Base-by-base conservation (phyloP, 2,797 vertebrate species). In the Crenuchus spilurus region DNA sequence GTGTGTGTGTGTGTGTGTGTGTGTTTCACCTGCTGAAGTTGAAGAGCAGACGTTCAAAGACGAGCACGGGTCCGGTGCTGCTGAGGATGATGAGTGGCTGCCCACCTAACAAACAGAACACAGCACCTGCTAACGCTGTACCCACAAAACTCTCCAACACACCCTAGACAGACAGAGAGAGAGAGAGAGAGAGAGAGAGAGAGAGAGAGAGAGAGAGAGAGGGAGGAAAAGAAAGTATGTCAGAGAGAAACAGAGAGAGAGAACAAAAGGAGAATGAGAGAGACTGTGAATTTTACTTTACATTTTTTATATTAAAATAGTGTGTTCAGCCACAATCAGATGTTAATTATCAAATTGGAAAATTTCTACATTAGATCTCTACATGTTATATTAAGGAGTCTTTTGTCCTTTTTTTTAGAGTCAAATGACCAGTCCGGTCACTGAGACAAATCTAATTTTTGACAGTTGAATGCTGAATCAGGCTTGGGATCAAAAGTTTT, bases 71-170 rank as follows among this genome's bases (percentile, higher is more conserved):
- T 6, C 98, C 98, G 0, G 98, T 99, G 86, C 97, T 99, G 91
- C 98, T 99, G 82, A 99, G 87, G 73, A 99, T 98, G 6, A 94
- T 99, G 72, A 99, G 94, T 0, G 98, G 98, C 60, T 99, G 98
- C 20, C 98, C 98, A 0, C 94, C 91, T 52, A 99, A 88, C 88
- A 99, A 87, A 84, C 97, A 99, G 84, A 98, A 99, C 49, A 99
- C 65, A 0, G 91, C 88, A 4, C 98, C 98, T 0, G 94, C 88
- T 80, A 99, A 88, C 0, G 98, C 98, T 0, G 98, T 99, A 18
- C 98, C 98, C 85, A 99, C 87, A 83, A 99, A 99, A 80, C 97
- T 99, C 90, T 96, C 95, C 91, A 96, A 60, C 76, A 96, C 95
- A 0, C 95, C 95, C 95, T 96, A 0, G 2, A 3, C 77, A 78